phyloP scores from a whole-genome alignment of 2,888 invertebrate species.

The Polymixis lichenea region DNA sequence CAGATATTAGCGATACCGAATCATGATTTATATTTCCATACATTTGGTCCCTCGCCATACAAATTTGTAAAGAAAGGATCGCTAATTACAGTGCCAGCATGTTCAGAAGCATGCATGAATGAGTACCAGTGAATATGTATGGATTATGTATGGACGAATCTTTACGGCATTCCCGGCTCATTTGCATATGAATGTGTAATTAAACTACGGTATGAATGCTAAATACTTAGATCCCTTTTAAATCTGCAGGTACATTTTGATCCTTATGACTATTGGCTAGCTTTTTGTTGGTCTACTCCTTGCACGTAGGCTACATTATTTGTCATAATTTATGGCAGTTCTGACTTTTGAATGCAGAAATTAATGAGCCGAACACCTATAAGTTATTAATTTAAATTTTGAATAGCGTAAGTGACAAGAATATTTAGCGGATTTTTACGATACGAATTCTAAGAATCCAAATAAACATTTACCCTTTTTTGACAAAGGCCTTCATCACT shows the following conservation, averaged over 20 bases:
- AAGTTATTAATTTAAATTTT: constrained; percentile 31
- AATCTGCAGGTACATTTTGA: constrained; percentile 69
- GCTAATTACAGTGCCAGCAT: constrained; percentile 87
- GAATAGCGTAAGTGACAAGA: constrained; percentile 4
- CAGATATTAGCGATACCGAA: constrained; percentile 44
- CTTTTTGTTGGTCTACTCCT: constrained; percentile 22
- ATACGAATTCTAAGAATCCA: neutral
- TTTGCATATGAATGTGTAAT: constrained; percentile 90
- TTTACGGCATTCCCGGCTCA: constrained; percentile 85
- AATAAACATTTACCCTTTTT: constrained; percentile 21
- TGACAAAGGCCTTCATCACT: constrained; percentile 17
- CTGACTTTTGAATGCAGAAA: constrained; percentile 39
- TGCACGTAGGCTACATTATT: constrained; percentile 23
- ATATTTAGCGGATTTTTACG: constrained; percentile 18
- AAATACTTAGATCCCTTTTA: constrained; percentile 78
- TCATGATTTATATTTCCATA: constrained; percentile 56
- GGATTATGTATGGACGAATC: constrained; percentile 80
- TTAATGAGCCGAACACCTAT: constrained; percentile 25
- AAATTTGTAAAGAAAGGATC: constrained; percentile 82
- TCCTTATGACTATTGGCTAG: constrained; percentile 64
- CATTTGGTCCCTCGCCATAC: constrained; percentile 70
- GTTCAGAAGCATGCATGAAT: constrained; percentile 86
- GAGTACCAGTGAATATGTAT: constrained; percentile 82
- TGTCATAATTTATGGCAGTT: constrained; percentile 25
- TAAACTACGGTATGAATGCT: constrained; percentile 86